Evolutionary conservation across 2,113 vertebrate species (phyloP), one percentile per base, ranked within the genome.

Genomic region (Andinoacara biseriatus): DNA sequence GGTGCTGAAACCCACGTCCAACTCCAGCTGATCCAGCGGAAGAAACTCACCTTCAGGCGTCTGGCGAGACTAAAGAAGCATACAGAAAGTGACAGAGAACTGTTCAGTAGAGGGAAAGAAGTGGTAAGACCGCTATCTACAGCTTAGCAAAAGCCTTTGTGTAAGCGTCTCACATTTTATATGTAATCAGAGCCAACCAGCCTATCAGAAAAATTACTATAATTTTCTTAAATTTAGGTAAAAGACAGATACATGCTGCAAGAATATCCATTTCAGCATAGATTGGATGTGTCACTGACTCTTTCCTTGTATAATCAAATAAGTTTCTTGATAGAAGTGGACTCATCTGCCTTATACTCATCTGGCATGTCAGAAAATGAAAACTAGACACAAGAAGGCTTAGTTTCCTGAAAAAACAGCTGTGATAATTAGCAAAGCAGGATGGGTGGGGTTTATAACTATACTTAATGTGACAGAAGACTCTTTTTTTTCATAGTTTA

Each of bases 11-110:
- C 98, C 98, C 90, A 99, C 98, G 65, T 99, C 98, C 96, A 99
- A 94, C 95, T 99, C 98, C 96, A 99, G 95, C 96, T 99, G 98
- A 90, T 99, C 98, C 88, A 99, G 96, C 0, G 98, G 98, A 72
- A 99, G 97, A 93, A 99, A 99, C 91, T 99, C 98, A 2, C 98
- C 98, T 95, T 99, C 98, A 4, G 98, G 98, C 67, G 98, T 99
- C 97, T 99, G 98, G 38, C 98, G 97, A 89, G 98, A 99, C 98
- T 99, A 93, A 86, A 92, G 74, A 87, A 91, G 95, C 88, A 92
- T 87, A 89, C 62, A 91, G 88, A 93, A 62, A 93, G 90, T 95
- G 82, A 85, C 76, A 83, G 52, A 76, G 81, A 82, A 62, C 75
- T 56, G 76, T 87, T 91, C 57, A 78, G 75, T 80, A 76, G 72